Base-by-base conservation (phyloP, 2,113 vertebrate species). In the Machaerirhynchus nigripectus region DNA sequence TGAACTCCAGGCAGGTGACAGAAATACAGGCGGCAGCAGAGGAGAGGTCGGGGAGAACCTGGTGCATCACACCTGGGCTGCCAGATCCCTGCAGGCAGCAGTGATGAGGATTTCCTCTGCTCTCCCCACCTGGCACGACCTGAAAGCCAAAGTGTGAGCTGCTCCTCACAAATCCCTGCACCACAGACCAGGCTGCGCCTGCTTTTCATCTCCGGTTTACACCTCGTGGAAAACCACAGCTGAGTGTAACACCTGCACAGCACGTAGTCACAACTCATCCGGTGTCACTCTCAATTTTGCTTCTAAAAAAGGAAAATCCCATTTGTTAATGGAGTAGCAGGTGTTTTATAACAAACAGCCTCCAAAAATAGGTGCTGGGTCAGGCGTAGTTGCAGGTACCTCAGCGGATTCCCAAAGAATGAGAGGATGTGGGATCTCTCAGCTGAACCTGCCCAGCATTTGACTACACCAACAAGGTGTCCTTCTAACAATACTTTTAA, bases 291-390 rank as follows among this genome's bases (percentile, higher is more conserved):
- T 88, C 84, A 33, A 53, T 95, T 95, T 74, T 46, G 93, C 56
- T 79, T 35, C 75, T 79, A 76, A 68, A 90, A 94, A 91, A 89
- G 39, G 24, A 78, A 90, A 18, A 76, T 50, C 15, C n/a, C 61
- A 21, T 90, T 93, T 93, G 59, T 84, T 84, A 91, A 67, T 40
- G 37, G 46, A 80, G 55, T 16, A 33, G 74, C 10, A 59, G 57
- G 33, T 75, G n/a, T 89, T 79, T 67, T 73, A 6, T 20, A 69
- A 86, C 50, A 96, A 94, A 84, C 4, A 90, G 39, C 19, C 71
- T 63, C n/a, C 27, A 65, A 78, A 92, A 96, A 82, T 30, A 87
- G 82, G 77, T 7, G 22, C 65, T 79, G 37, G 49, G 18, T 68
- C 7, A 83, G 37, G 67, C 17, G 4, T 12, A 52, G 50, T 16